phyloP scores from a whole-genome alignment of 2,888 invertebrate genomes.

The Archips xylosteana region DNA sequence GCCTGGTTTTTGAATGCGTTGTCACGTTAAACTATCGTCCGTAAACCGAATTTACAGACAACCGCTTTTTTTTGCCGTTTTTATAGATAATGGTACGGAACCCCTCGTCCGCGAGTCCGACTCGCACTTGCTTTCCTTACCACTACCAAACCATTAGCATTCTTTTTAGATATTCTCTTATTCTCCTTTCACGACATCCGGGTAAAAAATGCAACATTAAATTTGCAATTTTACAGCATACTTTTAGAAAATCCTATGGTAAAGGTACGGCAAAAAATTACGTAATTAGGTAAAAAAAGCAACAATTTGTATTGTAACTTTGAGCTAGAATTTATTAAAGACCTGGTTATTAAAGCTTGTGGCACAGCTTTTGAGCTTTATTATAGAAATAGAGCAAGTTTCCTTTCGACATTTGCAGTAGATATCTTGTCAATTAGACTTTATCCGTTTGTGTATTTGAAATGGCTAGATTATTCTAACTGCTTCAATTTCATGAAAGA shows the following conservation, averaged over 20 bases:
- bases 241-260: neutral
- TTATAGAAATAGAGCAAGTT: neutral
- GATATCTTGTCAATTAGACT: neutral
- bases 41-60: no score
- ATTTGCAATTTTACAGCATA: neutral
- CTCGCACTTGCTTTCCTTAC: no score
- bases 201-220: neutral
- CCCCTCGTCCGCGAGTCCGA: no score
- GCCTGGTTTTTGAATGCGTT: no score
- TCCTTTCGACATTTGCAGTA: neutral
- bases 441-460: no score
- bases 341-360: neutral
- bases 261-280: neutral
- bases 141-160: no score
- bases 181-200: neutral
- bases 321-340: neutral
- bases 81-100: no score
- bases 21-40: no score
- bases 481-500: no score
- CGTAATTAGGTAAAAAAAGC: conserved; percentile 19
- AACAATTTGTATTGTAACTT: conserved; percentile 4
- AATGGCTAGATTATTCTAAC: no score
- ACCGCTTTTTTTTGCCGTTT: no score
- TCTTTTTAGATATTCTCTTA: neutral
- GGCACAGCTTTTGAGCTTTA: neutral